Conservation (phyloP, 30 jellyfish, hydroid and myxozoan species). For the Clytia hemisphaerica region DNA sequence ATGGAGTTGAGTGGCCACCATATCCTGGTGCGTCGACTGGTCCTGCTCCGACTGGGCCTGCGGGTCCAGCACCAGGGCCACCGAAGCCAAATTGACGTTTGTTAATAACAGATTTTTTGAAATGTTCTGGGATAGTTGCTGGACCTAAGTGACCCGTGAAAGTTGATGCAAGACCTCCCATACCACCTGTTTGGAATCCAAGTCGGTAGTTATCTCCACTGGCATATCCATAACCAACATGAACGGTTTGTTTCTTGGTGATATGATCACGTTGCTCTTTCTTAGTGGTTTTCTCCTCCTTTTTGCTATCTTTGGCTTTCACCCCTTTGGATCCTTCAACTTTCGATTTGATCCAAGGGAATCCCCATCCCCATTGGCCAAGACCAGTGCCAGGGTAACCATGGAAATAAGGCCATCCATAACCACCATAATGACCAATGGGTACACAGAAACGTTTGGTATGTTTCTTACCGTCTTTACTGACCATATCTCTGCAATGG, state of each 20-base stretch:
- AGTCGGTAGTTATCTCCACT: constrained; percentile 88
- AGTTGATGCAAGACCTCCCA: constrained; percentile 66
- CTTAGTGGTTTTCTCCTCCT: constrained; percentile 23
- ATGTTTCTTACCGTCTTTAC: constrained; percentile 16
- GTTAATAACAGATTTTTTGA: neutral
- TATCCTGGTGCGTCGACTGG: neutral
- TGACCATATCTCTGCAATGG: constrained; percentile 82
- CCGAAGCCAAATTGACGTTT: too few species aligned
- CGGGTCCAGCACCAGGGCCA: too few species aligned
- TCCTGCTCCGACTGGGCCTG: too few species aligned
- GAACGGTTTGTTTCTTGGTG: constrained; percentile 76
- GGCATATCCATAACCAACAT: constrained; percentile 91
- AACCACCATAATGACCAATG: constrained; percentile 83
- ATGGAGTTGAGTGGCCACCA: constrained; percentile 54
- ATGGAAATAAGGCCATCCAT: constrained; percentile 89
- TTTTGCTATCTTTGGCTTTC: constrained; percentile 6
- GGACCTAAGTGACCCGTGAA: too few species aligned
- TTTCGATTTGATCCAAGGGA: constrained; percentile 87
- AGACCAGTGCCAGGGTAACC: constrained; percentile 91
- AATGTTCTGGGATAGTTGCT: too few species aligned
- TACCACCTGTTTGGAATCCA: constrained; percentile 80
- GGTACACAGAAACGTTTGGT: constrained; percentile 67
- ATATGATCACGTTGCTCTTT: constrained; percentile 49
- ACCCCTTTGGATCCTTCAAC: constrained; percentile 55
- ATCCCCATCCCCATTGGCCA: constrained; percentile 89